Evolutionary conservation across 2,797 vertebrate species (phyloP).

Genomic region (Dermochelys coriacea): DNA sequence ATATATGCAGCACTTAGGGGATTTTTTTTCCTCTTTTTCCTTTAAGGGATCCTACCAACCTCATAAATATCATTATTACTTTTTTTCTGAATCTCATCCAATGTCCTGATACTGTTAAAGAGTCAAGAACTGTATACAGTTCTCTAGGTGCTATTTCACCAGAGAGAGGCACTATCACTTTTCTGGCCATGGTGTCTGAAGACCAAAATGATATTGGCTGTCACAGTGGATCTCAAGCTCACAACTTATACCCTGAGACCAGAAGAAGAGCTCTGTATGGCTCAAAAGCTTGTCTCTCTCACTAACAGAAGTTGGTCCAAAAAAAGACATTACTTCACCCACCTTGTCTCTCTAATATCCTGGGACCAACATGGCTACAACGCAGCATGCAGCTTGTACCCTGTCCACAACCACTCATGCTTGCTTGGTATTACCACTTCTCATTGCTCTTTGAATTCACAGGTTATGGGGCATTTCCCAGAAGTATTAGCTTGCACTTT

Average conservation of each 20-base stretch:
- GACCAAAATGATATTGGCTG: background rate
- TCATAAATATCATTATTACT: background rate
- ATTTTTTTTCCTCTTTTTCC: background rate
- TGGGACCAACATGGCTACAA: background rate
- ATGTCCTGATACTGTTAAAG: background rate
- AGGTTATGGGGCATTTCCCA: background rate
- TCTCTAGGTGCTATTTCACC: background rate
- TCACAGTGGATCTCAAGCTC: too few species aligned
- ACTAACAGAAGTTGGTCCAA: background rate
- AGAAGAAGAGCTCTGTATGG: background rate
- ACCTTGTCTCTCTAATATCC: background rate
- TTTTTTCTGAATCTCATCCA: background rate
- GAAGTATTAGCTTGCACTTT: background rate
- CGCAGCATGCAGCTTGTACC: background rate
- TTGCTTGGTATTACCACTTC: background rate
- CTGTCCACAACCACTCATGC: background rate
- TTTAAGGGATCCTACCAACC: background rate
- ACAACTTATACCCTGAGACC: background rate
- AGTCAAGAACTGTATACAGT: background rate
- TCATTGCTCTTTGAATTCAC: background rate
- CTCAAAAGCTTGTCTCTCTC: background rate
- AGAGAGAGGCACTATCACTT: background rate
- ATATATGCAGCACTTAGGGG: too few species aligned
- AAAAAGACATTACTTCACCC: background rate
- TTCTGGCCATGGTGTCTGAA: background rate